phyloP scores from a whole-genome alignment of 2,113 vertebrate species.

The Brachypteracias leptosomus region DNA sequence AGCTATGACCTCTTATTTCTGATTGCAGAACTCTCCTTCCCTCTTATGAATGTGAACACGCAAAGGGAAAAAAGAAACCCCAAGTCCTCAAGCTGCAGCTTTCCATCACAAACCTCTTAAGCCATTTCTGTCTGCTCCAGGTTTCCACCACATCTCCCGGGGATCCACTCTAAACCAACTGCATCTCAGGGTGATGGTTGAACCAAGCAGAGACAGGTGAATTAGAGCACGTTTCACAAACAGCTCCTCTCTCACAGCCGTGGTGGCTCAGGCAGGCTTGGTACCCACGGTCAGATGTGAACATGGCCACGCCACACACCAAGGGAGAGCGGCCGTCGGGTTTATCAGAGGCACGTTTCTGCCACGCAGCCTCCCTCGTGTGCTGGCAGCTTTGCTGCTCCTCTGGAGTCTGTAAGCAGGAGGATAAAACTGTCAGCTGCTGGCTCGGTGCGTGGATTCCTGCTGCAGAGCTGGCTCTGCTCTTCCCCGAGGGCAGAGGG shows the following conservation, averaged over 20 bases:
- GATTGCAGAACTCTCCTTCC: background rate
- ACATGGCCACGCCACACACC: rapidly evolving
- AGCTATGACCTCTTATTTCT: background rate
- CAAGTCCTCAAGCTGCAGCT: background rate
- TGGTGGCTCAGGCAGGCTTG: background rate
- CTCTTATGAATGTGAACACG: background rate
- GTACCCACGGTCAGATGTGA: rapidly evolving
- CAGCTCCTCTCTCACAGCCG: rapidly evolving
- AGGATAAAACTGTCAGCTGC: background rate
- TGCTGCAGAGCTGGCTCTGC: background rate
- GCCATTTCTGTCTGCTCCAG: background rate
- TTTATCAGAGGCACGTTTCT: background rate
- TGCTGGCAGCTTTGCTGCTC: background rate
- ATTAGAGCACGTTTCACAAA: background rate
- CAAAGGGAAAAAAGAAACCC: background rate
- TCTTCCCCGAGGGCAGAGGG: background rate
- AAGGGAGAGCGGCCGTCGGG: background rate
- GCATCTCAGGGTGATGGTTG: background rate
- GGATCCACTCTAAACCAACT: background rate
- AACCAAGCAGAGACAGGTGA: background rate
- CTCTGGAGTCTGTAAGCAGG: background rate
- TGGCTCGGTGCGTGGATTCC: rapidly evolving
- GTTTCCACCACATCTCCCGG: background rate
- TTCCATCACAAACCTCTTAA: background rate
- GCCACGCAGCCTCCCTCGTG: background rate